Evolutionary conservation across 2,888 invertebrate genomes (phyloP), one percentile per base, ranked within the genome.

Genomic region (Sussaba pulchella): DNA sequence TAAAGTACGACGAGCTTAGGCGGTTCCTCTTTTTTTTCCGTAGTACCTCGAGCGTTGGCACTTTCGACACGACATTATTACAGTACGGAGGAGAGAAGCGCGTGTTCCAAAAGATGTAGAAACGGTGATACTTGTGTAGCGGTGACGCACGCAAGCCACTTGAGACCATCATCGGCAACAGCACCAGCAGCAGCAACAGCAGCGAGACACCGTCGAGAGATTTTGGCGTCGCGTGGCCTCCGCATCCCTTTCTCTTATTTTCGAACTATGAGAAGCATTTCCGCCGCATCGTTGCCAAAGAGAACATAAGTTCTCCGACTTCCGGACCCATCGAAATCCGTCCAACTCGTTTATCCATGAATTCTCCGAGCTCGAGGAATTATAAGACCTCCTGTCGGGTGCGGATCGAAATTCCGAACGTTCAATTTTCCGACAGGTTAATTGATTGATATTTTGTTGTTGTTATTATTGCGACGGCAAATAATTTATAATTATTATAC

Each of bases 261-360:
- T 74, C 76, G 75, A 86, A 81, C 83, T 89, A 89, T 87, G 88
- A 85, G 83, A 83, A 85, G 87, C 86, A 88, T 88, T 89, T 89
- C 88, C 88, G 89, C 85, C 82, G 84, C 70, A 71, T 72, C 81
- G 78, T 63, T 59, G 52, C 75, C 83, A 85, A 85, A 82, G 82
- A 82, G 64, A 69, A 70, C 50, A 17, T 26, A 31, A 63, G 19
- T 24, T 64, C 63, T 45, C 17, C 45, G 59, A 41, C 61, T 80
- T 74, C 61, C 77, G 82, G 66, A 74, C 76, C 43, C 77, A 36
- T 26, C 52, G 73, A 52, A 59, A 66, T 76, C 59, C 69, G 52
- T 69, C 63, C 72, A 64, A 78, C 78, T 78, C 63, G 80, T 80
- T 80, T 84, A 73, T 80, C 67, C 39, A 75, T 73, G 17, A 31